Evolutionary conservation across 2,113 vertebrate species (phyloP).

Genomic region (Sitta europaea): DNA sequence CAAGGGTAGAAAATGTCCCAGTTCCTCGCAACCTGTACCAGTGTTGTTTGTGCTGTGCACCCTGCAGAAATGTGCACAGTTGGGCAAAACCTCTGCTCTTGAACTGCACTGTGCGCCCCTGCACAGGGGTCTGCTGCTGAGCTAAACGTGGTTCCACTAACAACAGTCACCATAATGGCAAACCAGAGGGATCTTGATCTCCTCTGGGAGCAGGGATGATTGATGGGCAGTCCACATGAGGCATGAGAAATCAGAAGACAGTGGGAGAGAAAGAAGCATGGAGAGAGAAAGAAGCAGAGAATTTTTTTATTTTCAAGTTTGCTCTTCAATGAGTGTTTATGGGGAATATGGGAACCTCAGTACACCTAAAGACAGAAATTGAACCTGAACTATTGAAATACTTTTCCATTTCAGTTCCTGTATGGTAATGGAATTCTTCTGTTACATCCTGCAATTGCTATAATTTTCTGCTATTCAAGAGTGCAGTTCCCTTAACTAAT

Average conservation of each 20-base stretch:
- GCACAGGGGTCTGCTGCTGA: not conserved
- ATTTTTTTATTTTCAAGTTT: not conserved
- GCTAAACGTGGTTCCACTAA: not conserved
- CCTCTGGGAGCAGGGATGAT: not conserved
- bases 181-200: not conserved
- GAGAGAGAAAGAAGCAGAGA: not conserved
- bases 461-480: not conserved
- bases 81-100: not conserved
- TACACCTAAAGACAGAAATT: not conserved
- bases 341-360: not conserved
- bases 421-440: not conserved
- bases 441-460: not conserved
- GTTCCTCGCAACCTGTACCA: rapidly evolving
- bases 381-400: not conserved
- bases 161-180: not conserved
- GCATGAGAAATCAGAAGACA: not conserved
- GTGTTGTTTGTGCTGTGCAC: not conserved
- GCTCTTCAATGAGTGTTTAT: not conserved
- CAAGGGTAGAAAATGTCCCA: rapidly evolving
- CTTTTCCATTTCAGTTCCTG: not conserved
- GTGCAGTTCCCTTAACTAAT: not conserved
- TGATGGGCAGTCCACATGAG: rapidly evolving
- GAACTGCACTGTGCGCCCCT: not conserved
- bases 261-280: not conserved
- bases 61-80: not conserved